Evolutionary conservation across 2,797 vertebrate genomes (phyloP).

Genomic region (Naso thynnoides): DNA sequence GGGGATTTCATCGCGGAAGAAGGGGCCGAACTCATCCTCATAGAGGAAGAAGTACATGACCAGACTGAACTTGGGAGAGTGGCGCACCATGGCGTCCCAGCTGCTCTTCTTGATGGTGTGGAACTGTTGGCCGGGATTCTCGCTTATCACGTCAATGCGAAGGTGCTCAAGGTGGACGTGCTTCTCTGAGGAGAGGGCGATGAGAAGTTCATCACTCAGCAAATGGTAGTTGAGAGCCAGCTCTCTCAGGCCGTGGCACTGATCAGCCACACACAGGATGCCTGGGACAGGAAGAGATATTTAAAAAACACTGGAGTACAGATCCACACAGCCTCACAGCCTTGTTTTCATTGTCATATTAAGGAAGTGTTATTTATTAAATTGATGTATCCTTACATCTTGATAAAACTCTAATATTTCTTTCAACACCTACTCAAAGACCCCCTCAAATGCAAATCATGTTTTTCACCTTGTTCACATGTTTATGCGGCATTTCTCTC

Average conservation of each 20-base stretch:
- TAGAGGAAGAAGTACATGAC: conserved; percentile 99
- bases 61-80: conserved; percentile 96
- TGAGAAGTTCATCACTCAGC: conserved; percentile 93
- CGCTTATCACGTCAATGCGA: conserved; percentile 96
- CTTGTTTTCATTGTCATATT: no score
- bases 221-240: conserved; percentile 96
- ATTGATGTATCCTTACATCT: neutral
- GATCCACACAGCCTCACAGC: no score
- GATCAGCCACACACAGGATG: conserved; percentile 96
- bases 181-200: conserved; percentile 95
- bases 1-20: conserved; percentile 94
- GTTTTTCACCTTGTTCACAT: no score
- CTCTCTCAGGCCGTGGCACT: conserved; percentile 95
- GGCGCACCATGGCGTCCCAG: conserved; percentile 96
- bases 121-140: conserved; percentile 95
- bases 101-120: conserved; percentile 96
- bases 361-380: neutral
- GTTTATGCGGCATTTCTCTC: no score
- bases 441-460: no score
- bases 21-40: conserved; percentile 96
- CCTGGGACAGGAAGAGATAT: conserved; percentile 80
- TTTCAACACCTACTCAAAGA: no score
- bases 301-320: no score
- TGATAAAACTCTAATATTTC: neutral
- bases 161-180: conserved; percentile 96